Conservation (phyloP, 2,888 invertebrate genomes). For the Hirtodrosophila alboralis region DNA sequence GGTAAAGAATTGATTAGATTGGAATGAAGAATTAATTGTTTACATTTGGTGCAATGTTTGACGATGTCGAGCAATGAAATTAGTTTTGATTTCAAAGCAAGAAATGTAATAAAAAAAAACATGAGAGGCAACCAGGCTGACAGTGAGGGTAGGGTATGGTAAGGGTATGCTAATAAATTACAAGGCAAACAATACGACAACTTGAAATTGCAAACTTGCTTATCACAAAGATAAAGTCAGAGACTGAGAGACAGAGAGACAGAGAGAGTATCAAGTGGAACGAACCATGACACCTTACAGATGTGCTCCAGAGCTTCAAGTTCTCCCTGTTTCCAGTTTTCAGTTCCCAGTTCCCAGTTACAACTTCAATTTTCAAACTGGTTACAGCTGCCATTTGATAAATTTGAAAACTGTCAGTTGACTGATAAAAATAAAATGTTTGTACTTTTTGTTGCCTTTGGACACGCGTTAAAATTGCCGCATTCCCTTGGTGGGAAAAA, state of each 20-base stretch:
- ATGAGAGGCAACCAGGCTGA: neutral
- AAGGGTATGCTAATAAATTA: slow-evolving; percentile 51
- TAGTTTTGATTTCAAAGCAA: slow-evolving; percentile 34
- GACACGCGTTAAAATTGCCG: too few relatives aligned
- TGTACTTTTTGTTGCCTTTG: slow-evolving; percentile 21
- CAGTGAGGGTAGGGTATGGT: neutral
- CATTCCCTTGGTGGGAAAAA: too few relatives aligned
- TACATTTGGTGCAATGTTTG: slow-evolving; percentile 40
- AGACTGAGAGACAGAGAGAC: slow-evolving; percentile 12
- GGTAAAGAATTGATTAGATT: slow-evolving; percentile 19
- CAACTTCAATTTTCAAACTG: slow-evolving; percentile 13
- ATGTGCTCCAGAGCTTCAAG: slow-evolving; percentile 29
- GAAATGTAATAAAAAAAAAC: slow-evolving; percentile 35
- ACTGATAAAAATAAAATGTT: slow-evolving; percentile 56
- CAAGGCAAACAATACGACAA: slow-evolving; percentile 43
- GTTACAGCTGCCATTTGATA: slow-evolving; percentile 60
- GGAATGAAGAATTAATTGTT: slow-evolving; percentile 58
- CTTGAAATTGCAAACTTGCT: slow-evolving; percentile 49
- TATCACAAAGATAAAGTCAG: too few relatives aligned
- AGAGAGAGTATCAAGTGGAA: slow-evolving; percentile 3
- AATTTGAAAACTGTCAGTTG: slow-evolving; percentile 72
- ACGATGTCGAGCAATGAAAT: slow-evolving; percentile 41
- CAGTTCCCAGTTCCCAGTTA: too few relatives aligned
- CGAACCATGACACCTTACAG: slow-evolving; percentile 35
- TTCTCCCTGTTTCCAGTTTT: too few relatives aligned